phyloP scores from a whole-genome alignment of 2,113 vertebrate genomes.

The Vidua macroura region DNA sequence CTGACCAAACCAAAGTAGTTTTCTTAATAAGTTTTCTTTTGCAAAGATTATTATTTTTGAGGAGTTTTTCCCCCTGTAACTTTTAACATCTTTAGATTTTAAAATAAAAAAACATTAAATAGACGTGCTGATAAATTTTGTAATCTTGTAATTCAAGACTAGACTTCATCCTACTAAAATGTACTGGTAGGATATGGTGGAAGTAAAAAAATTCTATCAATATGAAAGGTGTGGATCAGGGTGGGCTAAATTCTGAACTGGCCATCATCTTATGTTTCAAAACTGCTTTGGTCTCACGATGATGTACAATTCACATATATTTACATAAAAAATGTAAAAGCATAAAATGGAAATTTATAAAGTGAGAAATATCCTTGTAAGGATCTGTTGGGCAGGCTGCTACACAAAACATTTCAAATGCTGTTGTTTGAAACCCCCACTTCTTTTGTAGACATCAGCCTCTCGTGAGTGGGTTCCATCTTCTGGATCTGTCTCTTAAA shows the following conservation, averaged over 20 bases:
- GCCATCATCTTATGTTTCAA: neutral
- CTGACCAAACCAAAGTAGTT: neutral
- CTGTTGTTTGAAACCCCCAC: neutral
- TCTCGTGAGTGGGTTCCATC: rapidly evolving
- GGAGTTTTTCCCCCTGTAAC: rapidly evolving
- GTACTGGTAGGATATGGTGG: neutral
- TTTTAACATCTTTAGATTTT: neutral
- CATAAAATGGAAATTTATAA: neutral
- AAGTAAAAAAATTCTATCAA: neutral
- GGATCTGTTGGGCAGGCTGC: neutral
- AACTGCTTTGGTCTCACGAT: neutral
- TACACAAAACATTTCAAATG: neutral
- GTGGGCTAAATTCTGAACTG: neutral
- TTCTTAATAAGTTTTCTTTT: neutral
- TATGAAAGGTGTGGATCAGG: neutral
- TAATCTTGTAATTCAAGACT: neutral
- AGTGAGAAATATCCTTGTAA: neutral
- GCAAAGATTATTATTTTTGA: neutral
- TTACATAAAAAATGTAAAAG: neutral
- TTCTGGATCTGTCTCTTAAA: neutral
- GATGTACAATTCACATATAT: neutral
- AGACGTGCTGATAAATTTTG: neutral
- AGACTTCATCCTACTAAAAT: neutral
- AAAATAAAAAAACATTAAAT: neutral
- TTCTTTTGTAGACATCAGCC: neutral